These are phyloP conservation scores for Sarotherodon lohbergeri DNA, from an alignment of 2,113 vertebrate species.

Conservation along the genomic window DNA sequence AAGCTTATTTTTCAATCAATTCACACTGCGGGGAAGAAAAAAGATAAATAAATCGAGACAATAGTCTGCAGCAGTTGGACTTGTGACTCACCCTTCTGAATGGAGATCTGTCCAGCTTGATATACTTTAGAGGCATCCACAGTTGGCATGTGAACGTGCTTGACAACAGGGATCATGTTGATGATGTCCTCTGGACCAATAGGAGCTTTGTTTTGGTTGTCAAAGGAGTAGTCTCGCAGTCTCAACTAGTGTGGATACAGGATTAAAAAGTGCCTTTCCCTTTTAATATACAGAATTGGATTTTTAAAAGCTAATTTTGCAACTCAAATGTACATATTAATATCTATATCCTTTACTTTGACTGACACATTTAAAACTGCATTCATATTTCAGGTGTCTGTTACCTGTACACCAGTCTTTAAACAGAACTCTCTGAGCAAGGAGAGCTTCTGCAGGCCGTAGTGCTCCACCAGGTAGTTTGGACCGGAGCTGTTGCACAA, in stretches of 20 bases:
- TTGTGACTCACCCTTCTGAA: slow-evolving; percentile 70
- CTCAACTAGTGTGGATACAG: slow-evolving; percentile 62
- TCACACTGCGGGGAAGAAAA: background rate
- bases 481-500: slow-evolving; percentile 60
- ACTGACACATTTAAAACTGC: background rate
- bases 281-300: background rate
- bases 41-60: background rate
- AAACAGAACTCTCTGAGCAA: slow-evolving; percentile 78
- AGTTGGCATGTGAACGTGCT: slow-evolving; percentile 67
- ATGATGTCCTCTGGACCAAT: slow-evolving; percentile 78
- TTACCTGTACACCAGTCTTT: slow-evolving; percentile 80
- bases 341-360: background rate
- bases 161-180: slow-evolving; percentile 78
- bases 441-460: slow-evolving; percentile 76
- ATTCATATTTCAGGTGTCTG: background rate
- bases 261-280: background rate
- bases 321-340: background rate
- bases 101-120: slow-evolving; percentile 56
- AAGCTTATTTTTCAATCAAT: background rate
- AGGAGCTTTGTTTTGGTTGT: slow-evolving; percentile 76
- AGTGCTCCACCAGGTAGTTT: slow-evolving; percentile 73
- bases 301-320: background rate
- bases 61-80: background rate
- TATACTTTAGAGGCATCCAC: slow-evolving; percentile 63
- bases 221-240: slow-evolving; percentile 74